Evolutionary conservation across 2,888 invertebrate species (phyloP).

Genomic region (Cinara cedri): DNA sequence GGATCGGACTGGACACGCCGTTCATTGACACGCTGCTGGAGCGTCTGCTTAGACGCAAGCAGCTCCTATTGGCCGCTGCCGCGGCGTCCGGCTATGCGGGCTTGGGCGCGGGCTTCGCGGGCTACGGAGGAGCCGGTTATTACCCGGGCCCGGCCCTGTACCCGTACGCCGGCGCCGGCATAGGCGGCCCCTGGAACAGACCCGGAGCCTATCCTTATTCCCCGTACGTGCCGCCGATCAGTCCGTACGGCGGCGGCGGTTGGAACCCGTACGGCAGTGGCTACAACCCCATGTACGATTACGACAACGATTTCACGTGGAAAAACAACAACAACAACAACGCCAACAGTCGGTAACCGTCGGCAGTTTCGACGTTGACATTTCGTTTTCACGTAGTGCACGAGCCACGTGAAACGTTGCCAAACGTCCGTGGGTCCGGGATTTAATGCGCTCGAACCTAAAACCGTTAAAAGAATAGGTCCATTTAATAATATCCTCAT

Average conservation of each 20-base stretch:
- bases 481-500: too few relatives aligned
- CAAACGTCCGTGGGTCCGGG: too few relatives aligned
- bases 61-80: slow-evolving; percentile 32
- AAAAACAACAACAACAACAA: not conserved
- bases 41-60: slow-evolving; percentile 32
- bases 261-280: not conserved
- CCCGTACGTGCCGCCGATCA: slow-evolving; percentile 8
- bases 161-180: slow-evolving; percentile 28
- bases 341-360: not conserved
- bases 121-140: not conserved
- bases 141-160: slow-evolving; percentile 4
- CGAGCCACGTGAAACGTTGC: too few relatives aligned
- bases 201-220: slow-evolving; percentile 8
- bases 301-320: slow-evolving; percentile 32
- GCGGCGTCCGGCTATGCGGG: not conserved
- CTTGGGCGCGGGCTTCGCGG: not conserved
- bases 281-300: slow-evolving; percentile 28
- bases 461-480: too few relatives aligned
- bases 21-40: slow-evolving; percentile 26
- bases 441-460: too few relatives aligned
- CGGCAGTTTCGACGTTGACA: too few relatives aligned
- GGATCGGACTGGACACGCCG: slow-evolving; percentile 39
- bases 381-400: too few relatives aligned
- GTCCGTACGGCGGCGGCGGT: slow-evolving; percentile 14
- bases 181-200: slow-evolving; percentile 19